Evolutionary conservation across 2,797 vertebrate genomes (phyloP).

Genomic region (Sphenopsis melanotis): DNA sequence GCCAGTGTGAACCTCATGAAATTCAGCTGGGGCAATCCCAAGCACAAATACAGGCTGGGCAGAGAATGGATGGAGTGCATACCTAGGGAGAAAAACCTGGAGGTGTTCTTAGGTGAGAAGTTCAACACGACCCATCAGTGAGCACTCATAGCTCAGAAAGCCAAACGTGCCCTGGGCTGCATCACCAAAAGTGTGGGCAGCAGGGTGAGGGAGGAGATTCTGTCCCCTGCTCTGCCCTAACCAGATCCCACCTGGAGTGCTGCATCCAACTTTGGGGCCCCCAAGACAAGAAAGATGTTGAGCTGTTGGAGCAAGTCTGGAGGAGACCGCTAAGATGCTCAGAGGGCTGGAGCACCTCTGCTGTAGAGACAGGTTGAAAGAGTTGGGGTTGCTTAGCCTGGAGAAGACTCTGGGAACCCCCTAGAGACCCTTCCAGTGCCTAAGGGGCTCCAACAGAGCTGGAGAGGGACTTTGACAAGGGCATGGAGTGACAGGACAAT

Average conservation of each 20-base stretch:
- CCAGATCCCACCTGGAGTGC: neutral
- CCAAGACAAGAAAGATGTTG: neutral
- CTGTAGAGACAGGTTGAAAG: neutral
- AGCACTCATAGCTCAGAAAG: neutral
- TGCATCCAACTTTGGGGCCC: neutral
- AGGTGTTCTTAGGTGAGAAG: neutral
- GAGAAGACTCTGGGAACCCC: neutral
- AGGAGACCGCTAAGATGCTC: neutral
- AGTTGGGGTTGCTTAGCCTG: neutral
- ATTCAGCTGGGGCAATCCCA: neutral
- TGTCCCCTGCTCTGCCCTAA: neutral
- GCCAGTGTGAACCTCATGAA: neutral
- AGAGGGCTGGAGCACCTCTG: neutral
- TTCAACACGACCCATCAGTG: too few species aligned
- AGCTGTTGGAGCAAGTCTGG: neutral
- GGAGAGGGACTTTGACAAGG: neutral
- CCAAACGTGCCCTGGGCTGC: fast-evolving
- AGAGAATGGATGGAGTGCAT: neutral
- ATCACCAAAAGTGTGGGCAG: neutral
- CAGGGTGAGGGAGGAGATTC: fast-evolving
- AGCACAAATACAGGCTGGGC: neutral
- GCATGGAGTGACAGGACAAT: neutral
- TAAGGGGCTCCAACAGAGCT: neutral
- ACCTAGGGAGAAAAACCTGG: neutral
- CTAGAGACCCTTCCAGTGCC: neutral